Base-by-base conservation (phyloP, 2,797 vertebrate species). In the Benthosema pterotum region DNA sequence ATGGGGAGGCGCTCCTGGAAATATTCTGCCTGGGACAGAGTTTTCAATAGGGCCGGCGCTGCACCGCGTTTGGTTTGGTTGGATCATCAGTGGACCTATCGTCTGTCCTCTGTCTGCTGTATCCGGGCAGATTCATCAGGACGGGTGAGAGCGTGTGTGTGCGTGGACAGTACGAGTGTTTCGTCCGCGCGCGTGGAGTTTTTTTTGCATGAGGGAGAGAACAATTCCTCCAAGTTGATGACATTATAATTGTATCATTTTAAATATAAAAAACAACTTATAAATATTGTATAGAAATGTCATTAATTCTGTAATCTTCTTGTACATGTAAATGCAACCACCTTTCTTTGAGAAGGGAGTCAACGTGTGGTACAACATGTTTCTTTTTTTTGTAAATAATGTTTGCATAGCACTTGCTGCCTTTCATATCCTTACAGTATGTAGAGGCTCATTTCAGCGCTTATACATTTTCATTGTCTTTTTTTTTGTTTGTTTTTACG, bases 341-440 rank as follows among this genome's bases (percentile, higher is more conserved):
- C 95, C 96, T 96, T 97, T 96, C 95, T 94, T 93, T 91, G 89
- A 48, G 94, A 95, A 94, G 91, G 95, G 96, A 95, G 94, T 95
- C 93, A 94, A 95, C 93, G 94, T 84, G 93, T 95, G 93, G 94
- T 94, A 93, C 91, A 88, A n/a, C n/a, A n/a, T n/a, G n/a, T n/a
- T n/a, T n/a, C n/a, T n/a, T 89, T 85, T 92, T 16, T 16, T 69
- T 94, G 92, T 94, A 94, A 91, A 93, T 93, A 92, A 89, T 87
- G 83, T 92, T 87, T 83, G 69, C 86, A 86, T 93, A 94, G 93
- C 94, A 94, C 96, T 97, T 95, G 93, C 92, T 94, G 92, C 94
- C 93, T 94, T 94, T 75, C 74, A 74, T 87, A 74, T 87, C 79
- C 32, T 38, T n/a, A 11, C 22, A 25, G 73, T 93, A 92, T 85